phyloP scores from a whole-genome alignment of 2,113 vertebrate genomes.

The Alaudala cheleensis region DNA sequence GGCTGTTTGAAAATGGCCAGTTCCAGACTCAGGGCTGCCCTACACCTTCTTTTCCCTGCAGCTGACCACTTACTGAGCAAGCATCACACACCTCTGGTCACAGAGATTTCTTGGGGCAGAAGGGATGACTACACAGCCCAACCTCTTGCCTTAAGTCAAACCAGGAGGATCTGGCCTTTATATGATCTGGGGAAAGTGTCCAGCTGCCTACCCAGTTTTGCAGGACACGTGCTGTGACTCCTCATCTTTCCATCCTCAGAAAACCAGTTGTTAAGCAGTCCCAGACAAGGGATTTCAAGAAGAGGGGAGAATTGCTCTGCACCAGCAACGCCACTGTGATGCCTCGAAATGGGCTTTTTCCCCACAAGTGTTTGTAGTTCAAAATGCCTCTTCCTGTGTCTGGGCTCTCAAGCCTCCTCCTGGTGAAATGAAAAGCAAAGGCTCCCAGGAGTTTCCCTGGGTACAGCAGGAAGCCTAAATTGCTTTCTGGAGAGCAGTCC shows the following conservation, averaged over 20 bases:
- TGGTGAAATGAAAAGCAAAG: not conserved
- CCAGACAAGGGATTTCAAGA: not conserved
- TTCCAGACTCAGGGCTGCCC: not conserved
- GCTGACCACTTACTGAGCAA: not conserved
- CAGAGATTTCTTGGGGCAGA: not conserved
- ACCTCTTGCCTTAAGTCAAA: not conserved
- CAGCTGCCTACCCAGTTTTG: not conserved
- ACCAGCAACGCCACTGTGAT: not conserved
- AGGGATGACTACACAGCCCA: accelerated
- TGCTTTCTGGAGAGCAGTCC: not conserved
- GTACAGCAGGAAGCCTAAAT: not conserved
- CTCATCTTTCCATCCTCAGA: not conserved
- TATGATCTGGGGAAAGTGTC: not conserved
- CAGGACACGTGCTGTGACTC: not conserved
- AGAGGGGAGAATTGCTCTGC: not conserved
- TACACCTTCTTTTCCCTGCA: not conserved
- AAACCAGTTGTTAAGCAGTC: not conserved
- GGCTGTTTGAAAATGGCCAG: not conserved
- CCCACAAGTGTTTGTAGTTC: not conserved
- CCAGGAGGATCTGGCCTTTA: not conserved
- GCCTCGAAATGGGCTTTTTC: not conserved
- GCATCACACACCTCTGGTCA: not conserved
- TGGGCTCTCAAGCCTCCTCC: not conserved
- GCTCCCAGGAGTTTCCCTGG: not conserved
- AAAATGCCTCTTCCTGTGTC: not conserved